A percentile compares a stretch with the other conserved stretches of the same genome.
Evolutionary conservation across 2,797 vertebrate genomes (phyloP).

Genomic region (Phrynocephalus guinanensis): DNA sequence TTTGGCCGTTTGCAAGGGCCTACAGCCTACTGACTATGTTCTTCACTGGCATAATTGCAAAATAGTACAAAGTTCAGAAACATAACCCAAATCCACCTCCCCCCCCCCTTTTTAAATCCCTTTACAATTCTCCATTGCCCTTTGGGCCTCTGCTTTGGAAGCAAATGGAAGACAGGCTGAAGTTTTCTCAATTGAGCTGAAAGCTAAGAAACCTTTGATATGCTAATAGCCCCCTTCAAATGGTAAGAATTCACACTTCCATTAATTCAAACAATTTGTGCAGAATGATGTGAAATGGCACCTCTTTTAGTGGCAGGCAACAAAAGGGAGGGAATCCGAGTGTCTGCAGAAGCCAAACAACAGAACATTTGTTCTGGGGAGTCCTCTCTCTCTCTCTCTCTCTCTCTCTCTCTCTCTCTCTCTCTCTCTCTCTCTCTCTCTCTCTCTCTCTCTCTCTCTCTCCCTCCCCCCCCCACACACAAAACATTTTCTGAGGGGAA

Average conservation of each 20-base stretch:
- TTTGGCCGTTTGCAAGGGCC: constrained; percentile 73
- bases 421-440: too few relatives aligned
- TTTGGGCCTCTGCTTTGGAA: constrained; percentile 86
- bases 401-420: too few relatives aligned
- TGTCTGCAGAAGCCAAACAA: constrained; percentile 78
- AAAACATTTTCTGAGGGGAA: constrained; percentile 47
- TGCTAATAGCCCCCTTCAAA: constrained; percentile 92
- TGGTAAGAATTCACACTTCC: constrained; percentile 92
- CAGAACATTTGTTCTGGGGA: constrained; percentile 84
- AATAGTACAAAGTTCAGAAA: constrained; percentile 79
- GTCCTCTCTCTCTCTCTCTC: constrained; percentile 70
- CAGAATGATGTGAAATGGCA: constrained; percentile 87
- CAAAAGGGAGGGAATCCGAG: constrained; percentile 88
- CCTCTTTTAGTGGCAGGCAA: constrained; percentile 89
- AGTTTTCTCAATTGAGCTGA: constrained; percentile 87
- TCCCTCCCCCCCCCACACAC: too few relatives aligned
- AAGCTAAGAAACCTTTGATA: constrained; percentile 92
- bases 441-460: too few relatives aligned
- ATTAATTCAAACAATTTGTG: constrained; percentile 90
- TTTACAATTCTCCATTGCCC: constrained; percentile 82
- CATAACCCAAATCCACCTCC: constrained; percentile 79
- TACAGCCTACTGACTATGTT: constrained; percentile 68
- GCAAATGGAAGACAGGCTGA: constrained; percentile 88
- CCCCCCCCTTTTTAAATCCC: constrained; percentile 78
- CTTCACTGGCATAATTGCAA: constrained; percentile 79